These are phyloP conservation scores for Microtus agrestis DNA, from an alignment of 2,797 vertebrate species.

Conservation along the genomic window DNA sequence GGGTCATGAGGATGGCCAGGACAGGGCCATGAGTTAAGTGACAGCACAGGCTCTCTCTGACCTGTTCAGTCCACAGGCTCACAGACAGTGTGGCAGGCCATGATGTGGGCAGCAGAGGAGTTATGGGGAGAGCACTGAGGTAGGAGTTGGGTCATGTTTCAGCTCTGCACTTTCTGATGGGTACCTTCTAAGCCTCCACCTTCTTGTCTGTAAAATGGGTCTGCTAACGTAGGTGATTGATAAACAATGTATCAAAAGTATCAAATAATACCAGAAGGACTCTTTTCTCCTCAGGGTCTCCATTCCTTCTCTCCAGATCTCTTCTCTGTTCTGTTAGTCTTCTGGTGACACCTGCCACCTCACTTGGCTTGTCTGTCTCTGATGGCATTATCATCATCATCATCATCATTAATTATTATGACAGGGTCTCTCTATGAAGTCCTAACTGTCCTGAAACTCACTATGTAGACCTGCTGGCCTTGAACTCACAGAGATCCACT, in stretches of 20 bases:
- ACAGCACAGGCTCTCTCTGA: background rate
- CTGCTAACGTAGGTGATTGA: background rate
- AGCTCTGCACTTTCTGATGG: background rate
- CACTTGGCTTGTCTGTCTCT: background rate
- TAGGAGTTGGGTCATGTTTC: background rate
- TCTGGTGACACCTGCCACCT: too few species aligned
- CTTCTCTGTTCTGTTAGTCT: background rate
- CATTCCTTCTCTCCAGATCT: background rate
- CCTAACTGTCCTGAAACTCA: background rate
- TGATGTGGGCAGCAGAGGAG: too few species aligned
- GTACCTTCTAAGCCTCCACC: background rate
- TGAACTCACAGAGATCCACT: background rate
- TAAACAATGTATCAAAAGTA: background rate
- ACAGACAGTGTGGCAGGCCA: background rate
- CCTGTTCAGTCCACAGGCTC: fast-evolving
- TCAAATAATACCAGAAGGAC: background rate
- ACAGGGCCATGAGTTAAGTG: background rate
- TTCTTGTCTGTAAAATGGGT: conserved; percentile 21
- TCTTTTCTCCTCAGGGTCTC: background rate
- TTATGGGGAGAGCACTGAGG: background rate
- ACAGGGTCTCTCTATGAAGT: background rate
- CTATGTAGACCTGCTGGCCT: background rate
- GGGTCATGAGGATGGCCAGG: background rate
- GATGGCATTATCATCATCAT: background rate
- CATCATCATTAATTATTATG: background rate